Evolutionary conservation across 2,888 invertebrate genomes (phyloP), one percentile per base, ranked within the genome.

Genomic region (Poecilus cupreus): DNA sequence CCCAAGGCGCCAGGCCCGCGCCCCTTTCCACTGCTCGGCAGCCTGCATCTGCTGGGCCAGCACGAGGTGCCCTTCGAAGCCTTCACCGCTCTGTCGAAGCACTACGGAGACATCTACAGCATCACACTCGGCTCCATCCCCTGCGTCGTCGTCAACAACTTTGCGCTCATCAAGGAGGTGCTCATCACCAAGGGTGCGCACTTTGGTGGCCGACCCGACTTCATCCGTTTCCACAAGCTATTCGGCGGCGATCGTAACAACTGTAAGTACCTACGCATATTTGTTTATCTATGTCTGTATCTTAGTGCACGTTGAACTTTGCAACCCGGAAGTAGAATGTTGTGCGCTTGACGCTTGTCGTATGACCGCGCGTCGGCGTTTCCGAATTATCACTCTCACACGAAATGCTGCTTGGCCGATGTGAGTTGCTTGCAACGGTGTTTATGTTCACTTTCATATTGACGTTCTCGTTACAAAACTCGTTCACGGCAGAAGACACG

Each of bases 171-270:
- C 83, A 91, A 93, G 82, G 95, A 95, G 86, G 95, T 96, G 70
- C 90, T 96, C 22, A 95, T 95, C 86, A 93, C 94, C 82, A 95
- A 95, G 86, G 96, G 96, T 3, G 94, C 93, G 83, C 94, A 94
- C 85, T 96, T 97, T 88, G 96, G 95, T 0, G 95, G 96, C 10
- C 91, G 97, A 8, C 96, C 96, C 0, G 93, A 96, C 87, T 96
- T 96, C 88, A 87, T 94, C 84, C 90, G 97, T 16, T 96, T 95
- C 88, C 94, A 96, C 86, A 92, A 93, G 84, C 93, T 96, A 6
- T 96, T 97, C 88, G 96, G 95, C 26, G 96, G 96, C 37, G 94
- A 96, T 89, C 91, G 96, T 79, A 95, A 96, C 89, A 96, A 96
- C 87, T 96, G 96, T 96, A 89, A 96, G 96, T 94, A 88, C 83